Base-by-base conservation (phyloP, 92 coral and sea anemone species). In the Muricea muricata region DNA sequence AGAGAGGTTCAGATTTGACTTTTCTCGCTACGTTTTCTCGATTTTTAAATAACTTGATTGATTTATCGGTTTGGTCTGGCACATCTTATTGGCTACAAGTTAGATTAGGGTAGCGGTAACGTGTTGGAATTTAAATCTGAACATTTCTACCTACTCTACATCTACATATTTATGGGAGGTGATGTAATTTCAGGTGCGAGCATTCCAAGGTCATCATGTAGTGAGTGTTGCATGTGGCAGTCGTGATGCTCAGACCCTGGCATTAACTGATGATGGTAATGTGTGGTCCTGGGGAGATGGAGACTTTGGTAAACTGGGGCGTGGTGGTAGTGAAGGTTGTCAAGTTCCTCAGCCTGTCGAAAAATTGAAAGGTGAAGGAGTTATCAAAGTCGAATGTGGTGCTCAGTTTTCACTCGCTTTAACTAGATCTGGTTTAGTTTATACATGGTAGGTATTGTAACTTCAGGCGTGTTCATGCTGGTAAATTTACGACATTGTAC, bases 221-320 rank as follows among this genome's bases (percentile, higher is more conserved):
- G 90, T 91, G 71, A 97, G 94, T 90, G 91, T 93, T 65, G 99
- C 98, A 4, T 96, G 99, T 42, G 99, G 99, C 65, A 96, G 99
- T 56, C 99, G 99, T 87, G 99, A 96, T 81, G 99, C 99, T 57
- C 99, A 96, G 90, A 94, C 99, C 39, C 91, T 96, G 29, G 98
- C 99, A 34, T 78, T 93, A 81, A 92, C 99, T 26, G 95, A 87
- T 75, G 97, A 96, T 63, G 99, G 97, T 39, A 87, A 83, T 31
- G 99, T 96, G 31, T 96, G 97, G 99, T 93, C 99, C 48, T 96
- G 99, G 99, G 99, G 99, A 30, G 99, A 96, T 75, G 99, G 99
- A 35, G 99, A 96, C 92, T 96, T 96, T 80, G 99, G 99, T 10
- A 96, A 96, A 87, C 91, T 96, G 70, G 99, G 99, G 18, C 97